phyloP scores from a whole-genome alignment of 1,140 invertebrate species.

The Cyclargus thomasi region DNA sequence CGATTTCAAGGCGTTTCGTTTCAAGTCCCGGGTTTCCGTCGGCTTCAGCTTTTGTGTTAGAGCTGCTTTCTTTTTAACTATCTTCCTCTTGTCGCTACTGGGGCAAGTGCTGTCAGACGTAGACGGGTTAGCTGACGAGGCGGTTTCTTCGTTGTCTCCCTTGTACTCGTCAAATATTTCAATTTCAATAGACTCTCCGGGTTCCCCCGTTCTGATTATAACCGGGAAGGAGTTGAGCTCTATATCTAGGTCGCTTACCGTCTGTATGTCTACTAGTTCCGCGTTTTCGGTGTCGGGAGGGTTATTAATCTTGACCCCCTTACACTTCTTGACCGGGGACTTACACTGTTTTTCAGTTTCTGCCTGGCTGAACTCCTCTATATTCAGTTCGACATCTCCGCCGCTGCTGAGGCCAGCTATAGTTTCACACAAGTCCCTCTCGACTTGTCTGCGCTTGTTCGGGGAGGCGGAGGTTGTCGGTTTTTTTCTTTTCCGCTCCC shows the following conservation, averaged over 20 bases:
- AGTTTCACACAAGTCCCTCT: background rate
- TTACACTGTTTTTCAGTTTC: background rate
- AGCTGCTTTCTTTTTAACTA: conserved; percentile 10
- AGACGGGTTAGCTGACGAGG: background rate
- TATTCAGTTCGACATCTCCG: conserved; percentile 8
- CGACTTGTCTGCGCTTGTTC: background rate
- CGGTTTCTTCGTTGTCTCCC: background rate
- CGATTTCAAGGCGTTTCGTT: conserved; percentile 35
- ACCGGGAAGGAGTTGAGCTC: conserved; percentile 27
- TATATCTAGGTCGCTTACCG: conserved; percentile 18
- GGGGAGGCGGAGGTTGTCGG: background rate
- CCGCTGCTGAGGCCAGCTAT: background rate
- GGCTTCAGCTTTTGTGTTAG: conserved; percentile 16
- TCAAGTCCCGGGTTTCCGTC: conserved; percentile 26
- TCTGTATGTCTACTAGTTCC: conserved; percentile 19
- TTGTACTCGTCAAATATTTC: conserved; percentile 24
- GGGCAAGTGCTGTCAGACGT: background rate
- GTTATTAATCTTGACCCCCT: background rate
- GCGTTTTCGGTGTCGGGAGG: background rate
- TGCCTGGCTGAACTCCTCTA: background rate
- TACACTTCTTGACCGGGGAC: no score
- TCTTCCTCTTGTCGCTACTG: background rate
- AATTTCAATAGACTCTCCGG: conserved; percentile 29
- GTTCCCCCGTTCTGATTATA: conserved; percentile 26
- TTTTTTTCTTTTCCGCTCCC: background rate